phyloP scores from a whole-genome alignment of 2,888 invertebrate species.

The Ophonus ardosiacus region DNA sequence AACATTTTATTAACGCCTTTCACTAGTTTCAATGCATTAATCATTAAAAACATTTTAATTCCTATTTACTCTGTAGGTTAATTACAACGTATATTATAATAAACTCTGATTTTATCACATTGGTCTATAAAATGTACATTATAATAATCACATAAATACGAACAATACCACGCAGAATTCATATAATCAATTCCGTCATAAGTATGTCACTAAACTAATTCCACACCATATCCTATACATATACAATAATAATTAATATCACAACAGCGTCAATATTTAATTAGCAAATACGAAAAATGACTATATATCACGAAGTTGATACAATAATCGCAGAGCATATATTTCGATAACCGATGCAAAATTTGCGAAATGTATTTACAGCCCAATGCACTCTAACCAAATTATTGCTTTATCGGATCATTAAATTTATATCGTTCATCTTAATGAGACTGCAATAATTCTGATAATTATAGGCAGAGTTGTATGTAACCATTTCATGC shows the following conservation, averaged over 20 bases:
- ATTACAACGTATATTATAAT: neutral
- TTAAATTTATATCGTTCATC: slow-evolving; percentile 62
- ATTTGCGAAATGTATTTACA: slow-evolving; percentile 51
- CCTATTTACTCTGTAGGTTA: neutral
- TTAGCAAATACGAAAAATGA: slow-evolving; percentile 16
- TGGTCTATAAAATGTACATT: neutral
- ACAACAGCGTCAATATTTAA: neutral
- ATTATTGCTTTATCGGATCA: slow-evolving; percentile 60
- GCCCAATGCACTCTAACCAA: slow-evolving; percentile 39
- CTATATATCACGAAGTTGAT: slow-evolving; percentile 22
- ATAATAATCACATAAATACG: neutral
- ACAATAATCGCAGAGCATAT: slow-evolving; percentile 48
- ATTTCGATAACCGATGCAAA: slow-evolving; percentile 53
- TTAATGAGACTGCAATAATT: slow-evolving; percentile 58
- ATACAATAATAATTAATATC: slow-evolving; percentile 17
- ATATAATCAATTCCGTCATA: neutral
- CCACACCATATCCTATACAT: neutral
- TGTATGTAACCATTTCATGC: slow-evolving; percentile 37
- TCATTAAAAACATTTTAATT: neutral
- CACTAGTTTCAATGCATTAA: too few relatives aligned
- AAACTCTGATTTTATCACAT: neutral
- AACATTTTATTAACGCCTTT: too few relatives aligned
- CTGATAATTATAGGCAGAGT: slow-evolving; percentile 42
- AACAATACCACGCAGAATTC: neutral
- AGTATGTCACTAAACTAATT: slow-evolving; percentile 8